Evolutionary conservation across 2,888 invertebrate genomes (phyloP), one percentile per base, ranked within the genome.

Genomic region (Drosophila peninsularis): DNA sequence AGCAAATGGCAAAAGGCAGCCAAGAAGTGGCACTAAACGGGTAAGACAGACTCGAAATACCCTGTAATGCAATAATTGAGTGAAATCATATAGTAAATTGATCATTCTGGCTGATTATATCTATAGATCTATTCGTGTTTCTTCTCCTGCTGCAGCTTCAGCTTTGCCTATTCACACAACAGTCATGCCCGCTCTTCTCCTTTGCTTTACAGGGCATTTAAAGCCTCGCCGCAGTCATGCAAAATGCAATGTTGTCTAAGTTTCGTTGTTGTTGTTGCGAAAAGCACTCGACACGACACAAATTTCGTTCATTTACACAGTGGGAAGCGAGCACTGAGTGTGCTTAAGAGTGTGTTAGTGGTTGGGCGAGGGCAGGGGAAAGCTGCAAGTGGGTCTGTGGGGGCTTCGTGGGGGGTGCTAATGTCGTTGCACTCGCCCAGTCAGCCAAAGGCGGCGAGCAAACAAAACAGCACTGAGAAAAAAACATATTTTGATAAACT

Each of bases 391-490:
- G 49, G 32, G 19, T 13, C 32, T 32, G 30, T 17, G n/a, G 42
- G 21, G 42, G 44, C 27, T 6, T 13, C 11, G 19, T 49, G 32
- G 19, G 17, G 17, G 49, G 13, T 61, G 63, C 66, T 64, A 77
- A 74, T 83, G 82, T 82, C 82, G 87, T 89, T 86, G 89, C 82
- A 83, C 89, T 89, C 64, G 45, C 65, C 53, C 68, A 57, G 61
- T 44, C 39, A 62, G 34, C 75, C 69, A 47, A 47, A 27, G 45
- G 13, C 47, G 17, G 47, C 54, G 47, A 41, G 11, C 30, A 55
- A 67, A 58, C 65, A 57, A 75, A 54, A 17, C 56, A 41, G 56
- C 56, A 57, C 47, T 66, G 39, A 24, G 7, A 62, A 58, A 41
- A 50, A 30, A 27, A 10, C 6, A 30, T 5, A 10, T 11, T 27